Percentiles rank a stretch among this genome's conserved stretches.
Evolutionary conservation across 2,888 invertebrate genomes (phyloP).

Genomic region (Tetranychus piercei): DNA sequence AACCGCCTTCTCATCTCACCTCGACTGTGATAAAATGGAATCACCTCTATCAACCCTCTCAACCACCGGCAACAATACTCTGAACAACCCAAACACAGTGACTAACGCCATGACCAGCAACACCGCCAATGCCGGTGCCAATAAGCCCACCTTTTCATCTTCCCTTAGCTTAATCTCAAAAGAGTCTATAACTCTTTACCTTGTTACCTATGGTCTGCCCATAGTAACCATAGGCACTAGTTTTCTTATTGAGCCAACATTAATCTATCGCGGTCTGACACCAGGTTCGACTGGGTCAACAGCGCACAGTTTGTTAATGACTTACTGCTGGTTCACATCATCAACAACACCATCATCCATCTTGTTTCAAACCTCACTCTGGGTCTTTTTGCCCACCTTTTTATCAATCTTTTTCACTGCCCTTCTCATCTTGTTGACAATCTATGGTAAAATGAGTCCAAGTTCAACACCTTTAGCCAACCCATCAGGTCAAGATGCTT

Average conservation of each 20-base stretch:
- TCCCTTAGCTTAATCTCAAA: not conserved
- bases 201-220: constrained; percentile 4
- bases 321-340: not conserved
- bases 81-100: too few relatives aligned
- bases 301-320: not conserved
- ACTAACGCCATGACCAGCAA: too few relatives aligned
- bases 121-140: too few relatives aligned
- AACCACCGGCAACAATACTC: not conserved
- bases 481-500: not conserved
- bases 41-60: not conserved
- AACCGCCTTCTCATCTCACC: not conserved
- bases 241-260: not conserved
- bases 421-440: not conserved
- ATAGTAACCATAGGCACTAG: not conserved
- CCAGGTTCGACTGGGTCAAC: not conserved
- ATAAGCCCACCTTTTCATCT: not conserved
- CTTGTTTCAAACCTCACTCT: constrained; percentile 1
- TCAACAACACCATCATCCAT: not conserved
- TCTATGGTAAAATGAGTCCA: constrained; percentile 1
- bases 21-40: constrained; percentile 7
- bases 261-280: not conserved
- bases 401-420: not conserved
- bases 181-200: not conserved
- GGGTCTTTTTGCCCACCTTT: constrained; percentile 2
- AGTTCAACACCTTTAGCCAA: not conserved